phyloP scores from a whole-genome alignment of 2,888 invertebrate genomes.

The Leuctra nigra region DNA sequence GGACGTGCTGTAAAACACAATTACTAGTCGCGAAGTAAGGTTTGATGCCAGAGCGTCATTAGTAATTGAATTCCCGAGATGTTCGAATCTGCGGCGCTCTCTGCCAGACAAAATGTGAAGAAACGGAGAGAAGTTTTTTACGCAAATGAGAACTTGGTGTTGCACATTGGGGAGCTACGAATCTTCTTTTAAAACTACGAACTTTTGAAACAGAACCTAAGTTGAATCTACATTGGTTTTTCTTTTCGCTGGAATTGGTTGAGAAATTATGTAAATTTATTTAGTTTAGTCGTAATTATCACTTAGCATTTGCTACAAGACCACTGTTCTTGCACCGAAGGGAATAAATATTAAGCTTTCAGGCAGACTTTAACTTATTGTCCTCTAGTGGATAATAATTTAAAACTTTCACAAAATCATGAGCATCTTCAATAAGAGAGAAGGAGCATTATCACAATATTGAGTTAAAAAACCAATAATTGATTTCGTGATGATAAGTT shows the following conservation, averaged over 20 bases:
- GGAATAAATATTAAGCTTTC: conserved; percentile 11
- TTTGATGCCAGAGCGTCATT: neutral
- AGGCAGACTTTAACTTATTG: conserved; percentile 1
- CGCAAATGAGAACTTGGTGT: no score
- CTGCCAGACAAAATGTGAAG: no score
- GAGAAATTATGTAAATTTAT: conserved; percentile 15
- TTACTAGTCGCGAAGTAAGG: neutral
- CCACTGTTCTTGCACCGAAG: neutral
- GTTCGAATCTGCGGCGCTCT: no score
- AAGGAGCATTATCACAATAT: neutral
- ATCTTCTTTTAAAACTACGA: no score
- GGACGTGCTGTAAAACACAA: neutral
- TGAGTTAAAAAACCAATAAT: neutral
- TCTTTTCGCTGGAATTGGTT: no score
- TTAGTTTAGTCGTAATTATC: conserved; percentile 15
- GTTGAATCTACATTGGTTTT: no score
- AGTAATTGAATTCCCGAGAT: neutral
- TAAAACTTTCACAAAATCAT: conserved; percentile 3
- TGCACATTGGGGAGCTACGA: no score
- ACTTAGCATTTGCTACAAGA: conserved; percentile 4
- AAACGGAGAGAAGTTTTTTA: no score
- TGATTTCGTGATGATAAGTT: no score
- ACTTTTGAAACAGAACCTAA: no score
- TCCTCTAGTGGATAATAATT: neutral
- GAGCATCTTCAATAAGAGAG: conserved; percentile 4